Percentiles rank a stretch among this genome's conserved stretches.
These are phyloP conservation scores for Macrosiphum euphorbiae DNA, from an alignment of 2,888 invertebrate species.

Conservation along the genomic window DNA sequence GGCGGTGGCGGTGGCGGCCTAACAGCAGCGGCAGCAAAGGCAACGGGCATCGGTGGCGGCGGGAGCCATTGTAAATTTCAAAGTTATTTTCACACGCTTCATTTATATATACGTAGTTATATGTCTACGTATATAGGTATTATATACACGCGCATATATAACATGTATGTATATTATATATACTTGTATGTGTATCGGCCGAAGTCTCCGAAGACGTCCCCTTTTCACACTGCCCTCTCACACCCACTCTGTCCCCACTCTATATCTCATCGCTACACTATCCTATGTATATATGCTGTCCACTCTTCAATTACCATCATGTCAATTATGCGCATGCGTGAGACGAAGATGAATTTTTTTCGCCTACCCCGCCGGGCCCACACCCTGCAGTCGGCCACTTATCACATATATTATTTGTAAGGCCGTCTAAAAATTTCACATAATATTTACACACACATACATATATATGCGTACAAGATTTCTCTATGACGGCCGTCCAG, in stretches of 20 bases:
- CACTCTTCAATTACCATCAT: conserved; percentile 11
- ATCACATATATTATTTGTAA: background rate
- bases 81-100: conserved; percentile 65
- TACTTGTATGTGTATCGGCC: background rate
- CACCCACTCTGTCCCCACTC: background rate
- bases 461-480: background rate
- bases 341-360: background rate
- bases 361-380: background rate
- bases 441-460: background rate
- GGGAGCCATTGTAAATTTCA: conserved; percentile 63
- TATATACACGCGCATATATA: background rate
- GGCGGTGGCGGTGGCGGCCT: conserved; percentile 16
- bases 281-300: background rate
- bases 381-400: background rate
- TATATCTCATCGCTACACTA: background rate
- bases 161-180: background rate
- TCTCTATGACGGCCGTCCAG: conserved; percentile 36
- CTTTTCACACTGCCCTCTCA: background rate
- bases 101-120: background rate
- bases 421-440: background rate
- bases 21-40: conserved; percentile 43
- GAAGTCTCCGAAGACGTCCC: background rate
- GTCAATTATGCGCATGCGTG: background rate
- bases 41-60: conserved; percentile 39
- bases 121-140: background rate